Evolutionary conservation across 2,797 vertebrate genomes (phyloP), one percentile per base, ranked within the genome.

Genomic region (Pristis pectinata): DNA sequence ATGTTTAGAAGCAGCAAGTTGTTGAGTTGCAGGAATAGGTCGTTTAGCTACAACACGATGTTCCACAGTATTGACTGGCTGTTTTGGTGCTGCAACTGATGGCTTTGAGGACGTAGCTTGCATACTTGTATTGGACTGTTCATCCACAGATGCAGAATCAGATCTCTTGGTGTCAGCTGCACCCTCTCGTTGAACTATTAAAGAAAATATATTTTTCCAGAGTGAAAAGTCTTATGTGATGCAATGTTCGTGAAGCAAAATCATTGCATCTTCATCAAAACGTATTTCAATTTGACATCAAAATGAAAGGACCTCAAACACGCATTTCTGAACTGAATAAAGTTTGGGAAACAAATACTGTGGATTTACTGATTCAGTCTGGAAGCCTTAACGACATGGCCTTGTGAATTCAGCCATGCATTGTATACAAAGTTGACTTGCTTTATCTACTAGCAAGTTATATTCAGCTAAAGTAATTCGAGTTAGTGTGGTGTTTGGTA

Each of bases 181-280:
- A 94, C 96, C 94, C 95, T 96, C 95, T 85, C 95, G 94, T 95
- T 95, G 15, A 67, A 95, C 96, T 98, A 97, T 96, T 96, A 95
- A 96, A 96, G 95, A 94, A 96, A 96, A 95, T 95, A 96, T 95
- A 94, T 96, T 94, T 94, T 30, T 95, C 0, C 0, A 94, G 5
- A 37, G 94, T 95, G 79, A 94, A 67, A 85, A 53, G 22, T 80
- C 53, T 56, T 59, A 24, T 56, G 82, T 37, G 13, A 22, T 94
- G 19, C 59, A 64, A 67, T 67, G 41, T 41, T 91, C 34, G 91
- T 64, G 61, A 67, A 41, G 87, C 30, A 9, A 11, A 91, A 91
- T 34, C 37, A 89, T 61, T 19, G 61, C 59, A 67, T 7, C 61
- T 37, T 3, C 19, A 17, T 91, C 22, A 91, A 91, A 67, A 67